These are phyloP conservation scores for Drosophila pectinifera DNA, from an alignment of 1,140 invertebrate genomes.

Conservation along the genomic window DNA sequence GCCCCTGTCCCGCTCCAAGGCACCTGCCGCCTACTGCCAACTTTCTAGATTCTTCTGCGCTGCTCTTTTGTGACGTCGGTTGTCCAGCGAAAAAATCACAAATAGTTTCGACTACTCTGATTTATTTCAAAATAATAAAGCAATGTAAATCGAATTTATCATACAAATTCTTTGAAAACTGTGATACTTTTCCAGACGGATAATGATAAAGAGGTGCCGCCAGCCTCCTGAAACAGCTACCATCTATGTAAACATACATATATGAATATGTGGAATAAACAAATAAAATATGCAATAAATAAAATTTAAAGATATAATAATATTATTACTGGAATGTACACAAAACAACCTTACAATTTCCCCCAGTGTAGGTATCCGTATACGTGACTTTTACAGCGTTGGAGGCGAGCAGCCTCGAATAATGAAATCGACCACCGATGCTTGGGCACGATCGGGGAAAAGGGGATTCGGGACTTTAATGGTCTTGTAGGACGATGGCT, in stretches of 20 bases:
- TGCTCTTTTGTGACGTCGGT: constrained; percentile 34
- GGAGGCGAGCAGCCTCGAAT: constrained; percentile 7
- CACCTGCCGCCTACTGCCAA: background rate
- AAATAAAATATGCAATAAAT: background rate
- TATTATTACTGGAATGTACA: background rate
- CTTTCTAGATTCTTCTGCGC: constrained; percentile 21
- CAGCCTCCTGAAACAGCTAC: no score
- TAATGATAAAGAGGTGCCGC: no score
- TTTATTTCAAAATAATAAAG: background rate
- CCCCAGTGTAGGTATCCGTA: background rate
- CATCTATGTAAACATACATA: background rate
- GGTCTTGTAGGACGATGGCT: constrained; percentile 10
- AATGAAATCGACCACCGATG: constrained; percentile 36
- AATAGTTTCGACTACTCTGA: background rate
- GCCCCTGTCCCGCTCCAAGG: background rate
- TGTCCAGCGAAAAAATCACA: constrained; percentile 10
- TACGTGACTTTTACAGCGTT: constrained; percentile 33
- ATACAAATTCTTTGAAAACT: no score
- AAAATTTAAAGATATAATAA: background rate
- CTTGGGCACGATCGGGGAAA: constrained; percentile 20
- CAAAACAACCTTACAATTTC: background rate
- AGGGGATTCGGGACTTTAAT: constrained; percentile 16
- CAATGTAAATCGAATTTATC: background rate
- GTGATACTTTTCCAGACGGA: no score
- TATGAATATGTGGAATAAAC: no score